Evolutionary conservation across 2,888 invertebrate genomes (phyloP).

Genomic region (Drosophila recens): DNA sequence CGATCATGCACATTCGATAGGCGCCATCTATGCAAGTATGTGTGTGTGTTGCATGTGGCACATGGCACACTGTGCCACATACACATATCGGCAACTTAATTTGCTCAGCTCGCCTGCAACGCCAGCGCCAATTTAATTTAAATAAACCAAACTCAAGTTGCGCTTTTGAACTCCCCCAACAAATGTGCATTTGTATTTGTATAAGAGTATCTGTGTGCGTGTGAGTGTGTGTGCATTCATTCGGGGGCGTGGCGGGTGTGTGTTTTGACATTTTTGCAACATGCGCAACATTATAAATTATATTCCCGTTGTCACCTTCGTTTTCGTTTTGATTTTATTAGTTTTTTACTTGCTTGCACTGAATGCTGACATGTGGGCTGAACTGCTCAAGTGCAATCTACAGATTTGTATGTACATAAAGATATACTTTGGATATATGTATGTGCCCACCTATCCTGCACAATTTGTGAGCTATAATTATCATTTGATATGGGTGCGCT

Average conservation of each 20-base stretch:
- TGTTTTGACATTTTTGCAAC: constrained; percentile 73
- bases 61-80: constrained; percentile 44
- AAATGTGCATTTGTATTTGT: neutral
- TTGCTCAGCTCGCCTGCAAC: constrained; percentile 55
- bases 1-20: constrained; percentile 79
- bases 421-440: neutral
- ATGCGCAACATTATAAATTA: constrained; percentile 75
- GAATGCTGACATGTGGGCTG: constrained; percentile 66
- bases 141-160: constrained; percentile 64
- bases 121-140: constrained; percentile 66
- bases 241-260: constrained; percentile 67
- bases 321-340: constrained; percentile 44
- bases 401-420: constrained; percentile 47
- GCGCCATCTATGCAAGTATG: constrained; percentile 45
- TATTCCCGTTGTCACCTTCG: constrained; percentile 80
- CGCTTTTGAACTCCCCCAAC: constrained; percentile 70
- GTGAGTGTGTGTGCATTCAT: constrained; percentile 20
- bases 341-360: constrained; percentile 15
- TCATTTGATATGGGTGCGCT: constrained; percentile 59
- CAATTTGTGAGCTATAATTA: constrained; percentile 67
- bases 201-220: constrained; percentile 9
- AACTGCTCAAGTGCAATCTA: constrained; percentile 74
- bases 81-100: constrained; percentile 75
- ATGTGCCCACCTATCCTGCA: constrained; percentile 59
- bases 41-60: constrained; percentile 51